phyloP scores from a whole-genome alignment of 2,888 invertebrate genomes.

The Erpobdella octoculata region DNA sequence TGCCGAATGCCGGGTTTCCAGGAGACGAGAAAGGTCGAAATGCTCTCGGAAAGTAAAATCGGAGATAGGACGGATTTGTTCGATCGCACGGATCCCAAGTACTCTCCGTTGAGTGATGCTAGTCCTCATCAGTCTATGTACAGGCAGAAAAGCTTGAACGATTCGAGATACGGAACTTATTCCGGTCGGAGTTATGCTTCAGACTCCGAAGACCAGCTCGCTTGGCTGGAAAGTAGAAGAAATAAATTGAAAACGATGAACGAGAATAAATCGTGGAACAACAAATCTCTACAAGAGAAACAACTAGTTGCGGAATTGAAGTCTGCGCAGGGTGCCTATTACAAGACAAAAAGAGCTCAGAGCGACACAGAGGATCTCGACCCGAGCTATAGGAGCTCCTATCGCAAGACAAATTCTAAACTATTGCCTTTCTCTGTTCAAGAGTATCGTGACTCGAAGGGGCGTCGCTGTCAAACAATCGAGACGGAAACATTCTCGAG shows the following conservation, averaged over 20 bases:
- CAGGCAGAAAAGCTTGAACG: neutral
- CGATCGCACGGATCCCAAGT: neutral
- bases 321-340: slow-evolving; percentile 42
- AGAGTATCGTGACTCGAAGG: slow-evolving; percentile 19
- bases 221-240: slow-evolving; percentile 51
- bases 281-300: slow-evolving; percentile 58
- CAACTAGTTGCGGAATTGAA: slow-evolving; percentile 66
- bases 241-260: slow-evolving; percentile 43
- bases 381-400: slow-evolving; percentile 27
- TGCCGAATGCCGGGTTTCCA: slow-evolving; percentile 19
- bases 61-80: neutral
- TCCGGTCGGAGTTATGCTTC: slow-evolving; percentile 32
- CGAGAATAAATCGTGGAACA: slow-evolving; percentile 32
- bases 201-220: slow-evolving; percentile 37
- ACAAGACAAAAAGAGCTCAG: slow-evolving; percentile 54
- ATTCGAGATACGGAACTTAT: slow-evolving; percentile 12
- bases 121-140: neutral
- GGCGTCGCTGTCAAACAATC: slow-evolving; percentile 24
- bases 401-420: slow-evolving; percentile 2
- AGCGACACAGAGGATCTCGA: slow-evolving; percentile 51
- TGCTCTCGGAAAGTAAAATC: slow-evolving; percentile 13
- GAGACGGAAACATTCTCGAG: slow-evolving; percentile 26
- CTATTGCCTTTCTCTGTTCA: neutral
- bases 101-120: neutral
- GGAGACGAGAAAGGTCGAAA: slow-evolving; percentile 22